These are phyloP conservation scores for Pissodes strobi DNA, from an alignment of 1,140 invertebrate species.

Conservation along the genomic window DNA sequence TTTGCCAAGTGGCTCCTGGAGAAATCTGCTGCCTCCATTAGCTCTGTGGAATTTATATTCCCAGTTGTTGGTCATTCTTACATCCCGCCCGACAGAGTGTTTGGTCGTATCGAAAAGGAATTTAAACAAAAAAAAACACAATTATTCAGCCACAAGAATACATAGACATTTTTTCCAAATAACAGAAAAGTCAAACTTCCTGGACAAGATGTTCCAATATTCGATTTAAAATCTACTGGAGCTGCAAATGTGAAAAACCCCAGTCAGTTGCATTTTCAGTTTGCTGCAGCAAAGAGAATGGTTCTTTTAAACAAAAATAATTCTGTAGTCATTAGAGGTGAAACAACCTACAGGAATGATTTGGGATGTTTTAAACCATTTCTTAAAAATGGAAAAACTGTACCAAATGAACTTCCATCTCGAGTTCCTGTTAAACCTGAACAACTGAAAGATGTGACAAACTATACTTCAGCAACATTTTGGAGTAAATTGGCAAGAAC, in stretches of 20 bases:
- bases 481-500: neutral
- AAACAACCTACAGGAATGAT: neutral
- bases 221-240: neutral
- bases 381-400: neutral
- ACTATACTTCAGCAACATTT: neutral
- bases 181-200: neutral
- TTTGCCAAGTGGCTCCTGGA: neutral
- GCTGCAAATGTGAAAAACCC: neutral
- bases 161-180: neutral
- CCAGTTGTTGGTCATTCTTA: neutral
- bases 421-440: neutral
- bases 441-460: too few species aligned
- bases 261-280: neutral
- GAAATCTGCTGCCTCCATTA: neutral
- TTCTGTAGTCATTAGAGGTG: neutral
- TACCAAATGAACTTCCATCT: neutral
- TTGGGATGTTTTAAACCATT: neutral
- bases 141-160: neutral
- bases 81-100: neutral
- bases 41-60: neutral
- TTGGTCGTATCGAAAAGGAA: neutral
- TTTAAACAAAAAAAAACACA: neutral
- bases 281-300: neutral
- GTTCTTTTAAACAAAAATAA: neutral
- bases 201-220: neutral